A percentile compares a stretch with the other conserved stretches of the same genome.
Conservation (phyloP, 2,797 vertebrate genomes). For the Pelodytes ibericus region DNA sequence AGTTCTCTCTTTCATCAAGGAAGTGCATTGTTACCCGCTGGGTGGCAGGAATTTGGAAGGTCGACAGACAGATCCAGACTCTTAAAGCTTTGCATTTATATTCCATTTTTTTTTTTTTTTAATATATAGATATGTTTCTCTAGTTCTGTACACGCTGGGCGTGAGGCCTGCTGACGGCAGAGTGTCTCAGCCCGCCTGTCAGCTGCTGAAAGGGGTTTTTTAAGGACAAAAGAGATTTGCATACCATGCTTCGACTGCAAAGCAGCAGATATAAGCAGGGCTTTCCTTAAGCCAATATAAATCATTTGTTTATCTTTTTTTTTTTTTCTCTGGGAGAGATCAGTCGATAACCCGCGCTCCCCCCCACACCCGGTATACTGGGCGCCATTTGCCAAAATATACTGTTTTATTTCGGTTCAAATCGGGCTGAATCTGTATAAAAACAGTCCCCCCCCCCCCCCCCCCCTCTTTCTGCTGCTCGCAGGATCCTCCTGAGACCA, state of each 20-base stretch:
- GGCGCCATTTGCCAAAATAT: constrained; percentile 32
- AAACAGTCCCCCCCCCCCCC: too few relatives aligned
- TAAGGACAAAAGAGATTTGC: constrained; percentile 50
- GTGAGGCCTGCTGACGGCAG: too few relatives aligned
- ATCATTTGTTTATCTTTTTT: constrained; percentile 42
- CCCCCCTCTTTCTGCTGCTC: constrained; percentile 58
- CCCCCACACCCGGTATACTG: too few relatives aligned
- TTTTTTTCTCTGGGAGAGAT: too few relatives aligned
- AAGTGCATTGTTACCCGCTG: too few relatives aligned
- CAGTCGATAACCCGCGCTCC: constrained; percentile 36
- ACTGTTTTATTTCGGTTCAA: constrained; percentile 24
- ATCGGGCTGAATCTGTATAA: constrained; percentile 5
- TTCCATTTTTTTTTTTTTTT: too few relatives aligned
- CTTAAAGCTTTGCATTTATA: too few relatives aligned
- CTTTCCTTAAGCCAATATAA: constrained; percentile 32
- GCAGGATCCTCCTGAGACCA: constrained; percentile 57
- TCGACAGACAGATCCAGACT: too few relatives aligned
- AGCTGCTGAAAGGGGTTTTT: constrained; percentile 32
- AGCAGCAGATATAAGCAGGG: constrained; percentile 46
- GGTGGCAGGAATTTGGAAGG: too few relatives aligned
- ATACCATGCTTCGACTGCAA: constrained; percentile 35
- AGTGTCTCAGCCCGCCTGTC: constrained; percentile 38
- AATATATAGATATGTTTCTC: too few relatives aligned
- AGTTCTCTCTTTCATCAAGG: too few relatives aligned
- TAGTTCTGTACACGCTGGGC: too few relatives aligned